phyloP scores from a whole-genome alignment of 2,113 vertebrate genomes.

The Oncorhynchus clarkii region DNA sequence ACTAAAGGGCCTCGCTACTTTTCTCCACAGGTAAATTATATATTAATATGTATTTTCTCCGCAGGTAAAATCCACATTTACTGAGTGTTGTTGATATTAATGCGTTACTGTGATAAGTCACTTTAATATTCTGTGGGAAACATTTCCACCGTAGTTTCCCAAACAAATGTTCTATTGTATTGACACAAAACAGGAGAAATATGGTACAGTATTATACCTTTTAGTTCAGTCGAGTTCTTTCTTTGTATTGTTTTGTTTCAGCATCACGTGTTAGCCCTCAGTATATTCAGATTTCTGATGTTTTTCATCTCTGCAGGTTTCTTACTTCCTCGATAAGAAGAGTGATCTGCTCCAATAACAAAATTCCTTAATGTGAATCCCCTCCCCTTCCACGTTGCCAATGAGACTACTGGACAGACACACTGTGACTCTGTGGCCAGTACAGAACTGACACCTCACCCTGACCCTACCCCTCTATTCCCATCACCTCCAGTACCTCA shows the following conservation, averaged over 20 bases:
- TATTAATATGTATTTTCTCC: too few relatives aligned
- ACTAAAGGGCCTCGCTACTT: constrained; percentile 71
- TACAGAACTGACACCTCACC: not conserved
- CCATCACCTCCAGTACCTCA: not conserved
- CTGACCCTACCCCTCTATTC: not conserved
- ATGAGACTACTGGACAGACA: constrained; percentile 49
- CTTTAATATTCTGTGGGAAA: too few relatives aligned
- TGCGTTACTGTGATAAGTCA: not conserved
- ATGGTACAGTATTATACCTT: not conserved
- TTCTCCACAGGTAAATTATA: not conserved
- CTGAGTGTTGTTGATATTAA: not conserved
- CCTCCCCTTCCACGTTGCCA: constrained; percentile 16
- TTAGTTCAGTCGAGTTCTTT: not conserved
- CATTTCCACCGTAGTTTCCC: too few relatives aligned
- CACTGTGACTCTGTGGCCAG: constrained; percentile 52
- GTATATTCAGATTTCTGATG: not conserved
- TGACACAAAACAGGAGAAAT: too few relatives aligned
- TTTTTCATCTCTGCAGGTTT: constrained; percentile 24
- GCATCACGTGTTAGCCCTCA: not conserved
- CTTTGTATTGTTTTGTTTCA: not conserved
- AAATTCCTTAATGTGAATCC: constrained; percentile 31
- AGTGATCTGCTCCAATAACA: constrained; percentile 19
- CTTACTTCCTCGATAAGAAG: constrained; percentile 4
- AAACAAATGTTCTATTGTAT: too few relatives aligned
- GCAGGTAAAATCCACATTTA: not conserved